Evolutionary conservation across 2,888 invertebrate species (phyloP), one percentile per base, ranked within the genome.

Genomic region (Abscondita cerata): DNA sequence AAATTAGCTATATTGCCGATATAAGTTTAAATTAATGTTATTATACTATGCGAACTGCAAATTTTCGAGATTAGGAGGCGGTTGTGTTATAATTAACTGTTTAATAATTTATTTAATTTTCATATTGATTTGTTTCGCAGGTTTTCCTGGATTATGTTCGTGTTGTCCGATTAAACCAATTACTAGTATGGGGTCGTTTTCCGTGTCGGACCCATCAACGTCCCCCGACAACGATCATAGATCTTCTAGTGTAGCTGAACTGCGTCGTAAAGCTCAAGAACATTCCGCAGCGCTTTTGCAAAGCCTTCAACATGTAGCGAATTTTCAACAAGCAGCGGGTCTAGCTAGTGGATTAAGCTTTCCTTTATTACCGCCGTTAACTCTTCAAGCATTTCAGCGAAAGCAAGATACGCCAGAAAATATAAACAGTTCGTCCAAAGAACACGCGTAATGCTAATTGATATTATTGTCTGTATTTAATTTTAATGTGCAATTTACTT

Each of bases 221-320:
- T 72, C 73, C 25, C 53, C 65, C 76, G 47, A 79, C 75, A 68
- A 85, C 66, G 91, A 92, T 77, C 91, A 91, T 34, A 85, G 92
- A 36, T 90, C 91, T 3, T 90, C 92, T 71, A 95, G 95, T 79
- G 94, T 96, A 15, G 96, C 96, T 0, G 96, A 96, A 73, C 83
- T 97, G 41, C 85, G 96, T 5, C 87, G 96, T 54, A 95, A 96
- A 78, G 96, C 96, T 0, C 94, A 96, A 80, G 96, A 97, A 77
- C 96, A 97, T 80, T 93, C 95, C 0, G 96, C 96, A 0, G 95
- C 96, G 0, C 81, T 94, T 18, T 80, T 92, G 52, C 91, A 92
- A 76, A 88, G 89, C 34, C 80, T 92, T 48, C 91, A 91, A 70
- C 86, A 83, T 74, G 80, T 83, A 80, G 82, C 87, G 79, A 85